Percentiles rank a stretch among this genome's conserved stretches.
Conservation (phyloP, 2,113 vertebrate genomes). For the Illadopsis cleaveri region DNA sequence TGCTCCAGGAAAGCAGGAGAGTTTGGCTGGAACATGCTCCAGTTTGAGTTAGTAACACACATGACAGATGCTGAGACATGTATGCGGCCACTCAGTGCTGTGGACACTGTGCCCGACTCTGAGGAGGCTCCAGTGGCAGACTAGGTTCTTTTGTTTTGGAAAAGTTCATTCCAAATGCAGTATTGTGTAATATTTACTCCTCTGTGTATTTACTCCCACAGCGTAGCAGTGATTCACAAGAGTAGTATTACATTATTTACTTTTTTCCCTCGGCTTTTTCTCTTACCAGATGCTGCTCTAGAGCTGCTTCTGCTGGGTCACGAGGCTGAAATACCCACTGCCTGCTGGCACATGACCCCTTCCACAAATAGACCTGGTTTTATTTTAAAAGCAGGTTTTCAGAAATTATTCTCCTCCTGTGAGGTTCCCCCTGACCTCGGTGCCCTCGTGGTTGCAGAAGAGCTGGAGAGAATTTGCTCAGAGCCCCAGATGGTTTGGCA, state of each 20-base stretch:
- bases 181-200: not conserved
- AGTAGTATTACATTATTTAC: not conserved
- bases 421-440: not conserved
- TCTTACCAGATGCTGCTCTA: not conserved
- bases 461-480: not conserved
- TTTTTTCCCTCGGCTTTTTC: not conserved
- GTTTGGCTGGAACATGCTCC: not conserved
- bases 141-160: not conserved
- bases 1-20: not conserved
- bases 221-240: not conserved
- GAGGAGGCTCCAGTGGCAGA: not conserved
- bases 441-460: not conserved
- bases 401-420: not conserved
- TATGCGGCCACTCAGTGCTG: accelerated
- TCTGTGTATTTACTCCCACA: not conserved
- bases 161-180: not conserved
- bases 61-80: not conserved
- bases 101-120: not conserved
- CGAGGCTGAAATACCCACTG: not conserved
- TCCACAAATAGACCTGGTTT: not conserved
- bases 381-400: not conserved
- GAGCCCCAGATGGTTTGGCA: not conserved
- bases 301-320: not conserved
- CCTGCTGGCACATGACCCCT: not conserved
- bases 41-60: not conserved